A percentile compares a stretch with the other conserved stretches of the same genome.
These are phyloP conservation scores for Chiroxiphia lanceolata DNA, from an alignment of 2,797 vertebrate genomes.

Conservation along the genomic window DNA sequence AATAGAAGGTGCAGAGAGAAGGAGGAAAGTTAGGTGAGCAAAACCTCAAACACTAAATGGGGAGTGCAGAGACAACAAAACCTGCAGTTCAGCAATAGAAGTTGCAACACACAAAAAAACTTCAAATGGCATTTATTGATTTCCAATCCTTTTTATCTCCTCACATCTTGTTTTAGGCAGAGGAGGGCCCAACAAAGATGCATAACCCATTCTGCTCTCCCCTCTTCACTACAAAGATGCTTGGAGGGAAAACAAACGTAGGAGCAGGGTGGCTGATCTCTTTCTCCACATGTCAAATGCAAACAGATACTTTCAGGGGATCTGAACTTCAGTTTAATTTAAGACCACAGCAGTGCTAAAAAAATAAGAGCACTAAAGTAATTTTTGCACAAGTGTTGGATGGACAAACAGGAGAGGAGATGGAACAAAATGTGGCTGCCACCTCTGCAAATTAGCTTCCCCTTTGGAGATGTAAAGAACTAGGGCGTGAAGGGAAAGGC, in stretches of 20 bases:
- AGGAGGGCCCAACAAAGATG: conserved; percentile 22
- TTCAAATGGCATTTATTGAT: conserved; percentile 73
- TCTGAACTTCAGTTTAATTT: conserved; percentile 11
- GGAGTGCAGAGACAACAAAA: conserved; percentile 53
- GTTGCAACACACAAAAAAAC: conserved; percentile 16
- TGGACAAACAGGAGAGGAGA: background rate
- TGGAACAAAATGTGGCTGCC: background rate
- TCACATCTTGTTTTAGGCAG: conserved; percentile 53
- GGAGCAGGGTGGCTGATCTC: background rate
- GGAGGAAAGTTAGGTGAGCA: conserved; percentile 42
- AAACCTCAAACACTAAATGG: conserved; percentile 55
- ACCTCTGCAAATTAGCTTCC: background rate
- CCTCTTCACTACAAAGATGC: conserved; percentile 14
- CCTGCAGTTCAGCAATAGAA: conserved; percentile 48
- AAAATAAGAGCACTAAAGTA: background rate
- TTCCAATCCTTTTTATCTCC: conserved; percentile 55
- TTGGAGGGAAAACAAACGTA: conserved; percentile 47
- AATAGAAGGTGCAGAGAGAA: conserved; percentile 18
- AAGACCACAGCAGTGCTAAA: background rate
- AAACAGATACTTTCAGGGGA: background rate
- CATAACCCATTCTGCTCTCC: conserved; percentile 25
- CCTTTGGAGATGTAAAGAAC: background rate
- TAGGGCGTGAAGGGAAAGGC: background rate
- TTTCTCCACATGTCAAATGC: background rate
- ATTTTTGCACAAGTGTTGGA: background rate